Evolutionary conservation across 92 coral and sea anemone genomes (phyloP).

Genomic region (Palythoa caribaeorum): DNA sequence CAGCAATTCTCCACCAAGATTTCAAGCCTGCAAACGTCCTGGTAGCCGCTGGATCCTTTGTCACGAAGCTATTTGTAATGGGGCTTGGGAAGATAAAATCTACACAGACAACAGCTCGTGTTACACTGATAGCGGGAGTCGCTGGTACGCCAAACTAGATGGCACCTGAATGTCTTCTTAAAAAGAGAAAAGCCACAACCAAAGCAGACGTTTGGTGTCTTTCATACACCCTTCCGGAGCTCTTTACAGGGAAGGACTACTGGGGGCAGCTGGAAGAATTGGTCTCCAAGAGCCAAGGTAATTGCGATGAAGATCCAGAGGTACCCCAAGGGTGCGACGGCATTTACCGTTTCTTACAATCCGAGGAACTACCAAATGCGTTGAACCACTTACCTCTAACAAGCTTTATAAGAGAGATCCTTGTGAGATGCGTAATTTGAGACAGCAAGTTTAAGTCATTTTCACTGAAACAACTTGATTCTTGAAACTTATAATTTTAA

Average conservation of each 20-base stretch:
- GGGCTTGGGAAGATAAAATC: constrained; percentile 52
- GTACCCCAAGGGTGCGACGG: constrained; percentile 9
- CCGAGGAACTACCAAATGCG: constrained; percentile 2
- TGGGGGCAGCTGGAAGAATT: constrained; percentile 36
- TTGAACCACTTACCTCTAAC: constrained; percentile 11
- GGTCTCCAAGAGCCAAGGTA: neutral
- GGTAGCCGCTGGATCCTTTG: constrained; percentile 17
- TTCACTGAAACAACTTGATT: too few species aligned
- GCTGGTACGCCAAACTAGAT: neutral
- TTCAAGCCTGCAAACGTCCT: constrained; percentile 48
- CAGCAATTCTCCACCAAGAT: constrained; percentile 39
- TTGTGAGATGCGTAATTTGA: neutral
- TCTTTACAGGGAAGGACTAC: constrained; percentile 46
- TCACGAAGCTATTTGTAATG: constrained; percentile 45
- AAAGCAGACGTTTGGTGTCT: constrained; percentile 53
- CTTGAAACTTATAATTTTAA: too few species aligned
- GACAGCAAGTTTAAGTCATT: too few species aligned
- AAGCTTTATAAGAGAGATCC: constrained; percentile 12
- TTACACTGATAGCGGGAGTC: neutral
- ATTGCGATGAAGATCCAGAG: constrained; percentile 1
- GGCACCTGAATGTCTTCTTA: neutral
- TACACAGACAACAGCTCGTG: constrained; percentile 23
- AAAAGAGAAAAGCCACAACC: constrained; percentile 39
- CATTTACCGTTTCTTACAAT: constrained; percentile 5
- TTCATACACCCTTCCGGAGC: constrained; percentile 41